Conservation (phyloP, 2,113 vertebrate genomes). For the Sprattus sprattus region DNA sequence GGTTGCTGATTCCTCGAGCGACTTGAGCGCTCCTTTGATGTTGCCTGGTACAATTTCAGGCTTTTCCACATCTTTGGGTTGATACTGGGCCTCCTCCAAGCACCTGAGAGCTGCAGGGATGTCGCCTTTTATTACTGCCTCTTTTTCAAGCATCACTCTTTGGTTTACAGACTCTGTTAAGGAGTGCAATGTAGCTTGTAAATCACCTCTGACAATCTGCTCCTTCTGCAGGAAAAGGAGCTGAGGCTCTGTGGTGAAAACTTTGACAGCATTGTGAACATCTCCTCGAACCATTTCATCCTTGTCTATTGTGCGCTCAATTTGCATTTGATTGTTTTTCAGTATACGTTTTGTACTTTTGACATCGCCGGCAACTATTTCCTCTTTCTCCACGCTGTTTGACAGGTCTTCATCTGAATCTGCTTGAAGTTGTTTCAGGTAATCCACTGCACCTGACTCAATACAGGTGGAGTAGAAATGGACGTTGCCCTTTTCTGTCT, state of each 20-base stretch:
- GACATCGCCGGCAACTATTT: conserved; percentile 81
- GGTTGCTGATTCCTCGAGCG: conserved; percentile 78
- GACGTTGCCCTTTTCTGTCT: conserved; percentile 84
- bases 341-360: conserved; percentile 79
- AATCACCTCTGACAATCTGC: conserved; percentile 80
- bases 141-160: conserved; percentile 73
- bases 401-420: conserved; percentile 65
- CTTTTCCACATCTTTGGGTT: conserved; percentile 73
- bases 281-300: conserved; percentile 85
- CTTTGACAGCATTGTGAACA: conserved; percentile 78
- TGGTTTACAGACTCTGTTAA: conserved; percentile 80
- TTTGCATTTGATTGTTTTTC: conserved; percentile 65
- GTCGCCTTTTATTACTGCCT: conserved; percentile 80
- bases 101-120: conserved; percentile 73
- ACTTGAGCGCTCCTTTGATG: conserved; percentile 78
- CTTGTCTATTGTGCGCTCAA: conserved; percentile 76
- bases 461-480: conserved; percentile 90
- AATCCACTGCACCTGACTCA: conserved; percentile 85
- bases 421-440: conserved; percentile 79
- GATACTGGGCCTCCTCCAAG: conserved; percentile 73
- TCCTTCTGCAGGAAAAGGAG: conserved; percentile 68
- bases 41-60: conserved; percentile 75
- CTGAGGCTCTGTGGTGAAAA: conserved; percentile 79
- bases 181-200: conserved; percentile 78
- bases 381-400: conserved; percentile 65